Evolutionary conservation across 2,797 vertebrate species (phyloP).

Genomic region (Cirrhinus molitorella): DNA sequence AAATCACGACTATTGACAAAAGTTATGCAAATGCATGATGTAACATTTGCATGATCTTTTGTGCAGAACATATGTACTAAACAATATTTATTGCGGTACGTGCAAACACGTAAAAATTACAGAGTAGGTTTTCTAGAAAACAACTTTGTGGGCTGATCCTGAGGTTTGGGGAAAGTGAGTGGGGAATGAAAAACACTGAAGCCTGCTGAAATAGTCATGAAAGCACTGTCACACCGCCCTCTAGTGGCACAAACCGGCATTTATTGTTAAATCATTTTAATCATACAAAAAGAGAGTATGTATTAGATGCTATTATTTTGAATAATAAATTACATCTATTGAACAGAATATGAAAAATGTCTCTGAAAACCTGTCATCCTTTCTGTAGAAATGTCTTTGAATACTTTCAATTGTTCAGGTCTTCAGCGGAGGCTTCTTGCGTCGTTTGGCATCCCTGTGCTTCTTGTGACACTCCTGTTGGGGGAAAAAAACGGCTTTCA

Average conservation of each 20-base stretch:
- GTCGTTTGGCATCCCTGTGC: slow-evolving; percentile 78
- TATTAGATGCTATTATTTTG: neutral
- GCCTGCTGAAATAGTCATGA: neutral
- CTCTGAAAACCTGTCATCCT: neutral
- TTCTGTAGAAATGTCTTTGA: neutral
- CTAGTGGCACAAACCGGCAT: slow-evolving; percentile 28
- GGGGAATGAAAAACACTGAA: slow-evolving; percentile 19
- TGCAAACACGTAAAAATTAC: neutral
- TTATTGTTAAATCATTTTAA: slow-evolving; percentile 18
- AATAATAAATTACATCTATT: slow-evolving; percentile 38
- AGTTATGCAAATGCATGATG: no score
- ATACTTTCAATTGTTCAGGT: slow-evolving; percentile 60
- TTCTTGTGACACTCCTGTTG: slow-evolving; percentile 73
- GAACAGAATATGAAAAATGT: neutral
- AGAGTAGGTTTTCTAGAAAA: neutral
- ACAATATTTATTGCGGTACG: neutral
- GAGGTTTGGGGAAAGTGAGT: slow-evolving; percentile 23
- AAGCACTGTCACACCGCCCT: slow-evolving; percentile 1
- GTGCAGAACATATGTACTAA: neutral
- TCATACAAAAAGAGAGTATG: neutral
- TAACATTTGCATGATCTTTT: neutral
- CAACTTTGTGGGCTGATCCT: neutral
- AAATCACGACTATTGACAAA: no score
- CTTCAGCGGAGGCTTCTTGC: slow-evolving; percentile 65
- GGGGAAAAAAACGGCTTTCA: neutral